These are phyloP conservation scores for Lasioglossum morio DNA, from an alignment of 2,888 invertebrate genomes.

Conservation along the genomic window DNA sequence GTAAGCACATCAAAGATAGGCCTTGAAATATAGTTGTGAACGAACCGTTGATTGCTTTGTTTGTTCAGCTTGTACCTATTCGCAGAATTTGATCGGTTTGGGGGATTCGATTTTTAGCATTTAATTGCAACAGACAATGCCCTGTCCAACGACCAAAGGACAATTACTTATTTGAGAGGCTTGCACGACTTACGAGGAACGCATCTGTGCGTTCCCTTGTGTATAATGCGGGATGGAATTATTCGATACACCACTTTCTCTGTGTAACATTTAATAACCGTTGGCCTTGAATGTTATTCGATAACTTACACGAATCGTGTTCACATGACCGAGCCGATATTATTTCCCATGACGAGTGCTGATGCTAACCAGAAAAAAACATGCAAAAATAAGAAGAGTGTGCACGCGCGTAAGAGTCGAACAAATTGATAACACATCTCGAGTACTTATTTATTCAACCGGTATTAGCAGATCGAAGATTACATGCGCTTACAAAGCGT, in stretches of 20 bases:
- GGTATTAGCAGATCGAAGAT: not conserved
- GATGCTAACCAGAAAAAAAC: not conserved
- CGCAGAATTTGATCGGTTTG: not conserved
- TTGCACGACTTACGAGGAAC: not conserved
- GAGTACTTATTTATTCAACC: not conserved
- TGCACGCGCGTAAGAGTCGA: not conserved
- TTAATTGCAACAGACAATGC: not conserved
- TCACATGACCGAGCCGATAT: not conserved
- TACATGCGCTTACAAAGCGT: not conserved
- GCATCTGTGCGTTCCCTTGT: not conserved
- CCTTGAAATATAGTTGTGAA: not conserved
- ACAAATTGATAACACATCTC: not conserved
- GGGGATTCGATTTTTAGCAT: not conserved
- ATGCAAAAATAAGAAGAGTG: not conserved
- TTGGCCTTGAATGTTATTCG: slow-evolving; percentile 20
- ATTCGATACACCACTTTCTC: not conserved
- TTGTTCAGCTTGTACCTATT: not conserved
- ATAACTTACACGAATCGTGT: slow-evolving; percentile 18
- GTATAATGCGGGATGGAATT: not conserved
- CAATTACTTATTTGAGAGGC: not conserved
- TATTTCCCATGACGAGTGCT: not conserved
- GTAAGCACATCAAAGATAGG: not conserved
- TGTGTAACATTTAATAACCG: not conserved
- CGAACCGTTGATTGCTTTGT: not conserved
- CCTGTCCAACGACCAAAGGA: not conserved